Evolutionary conservation across 2,113 vertebrate genomes (phyloP), one percentile per base, ranked within the genome.

Genomic region (Bagarius yarrelli): DNA sequence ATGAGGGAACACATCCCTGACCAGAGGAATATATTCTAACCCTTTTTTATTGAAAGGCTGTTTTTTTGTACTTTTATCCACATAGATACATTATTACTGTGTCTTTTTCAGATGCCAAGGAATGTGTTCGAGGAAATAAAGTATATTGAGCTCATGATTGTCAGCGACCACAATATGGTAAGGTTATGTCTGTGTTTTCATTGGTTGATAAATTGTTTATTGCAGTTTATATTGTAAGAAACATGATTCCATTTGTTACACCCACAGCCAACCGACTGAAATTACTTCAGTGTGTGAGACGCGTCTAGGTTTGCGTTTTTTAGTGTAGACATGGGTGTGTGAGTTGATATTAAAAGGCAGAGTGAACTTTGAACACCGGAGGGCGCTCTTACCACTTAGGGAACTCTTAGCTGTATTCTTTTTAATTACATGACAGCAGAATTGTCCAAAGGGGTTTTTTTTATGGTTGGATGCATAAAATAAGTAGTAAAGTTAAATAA

Each of bases 101-200:
- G 67, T 55, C 52, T 74, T 75, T 89, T 83, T 82, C 87, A 99
- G 97, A 94, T 94, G 81, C 94, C 94, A 80, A 95, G 95, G 66
- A 95, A 92, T 81, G 86, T 96, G 32, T 98, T 99, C 93, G 96
- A 98, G 87, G 98, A 99, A 90, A 98, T 96, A 92, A 99, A 98
- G 78, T 99, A 98, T 87, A 86, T 99, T 83, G 97, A 99, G 87
- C 92, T 99, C 83, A 98, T 99, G 96, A 96, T 98, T 89, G 95
- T 99, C 88, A 96, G 94, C 85, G 98, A 99, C 88, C 93, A 99
- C 90, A 97, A 94, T 91, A 96, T 95, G 96, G 98, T 98, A 92
- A 89, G 11, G 69, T 5, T 47, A 40, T 55, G 40, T 79, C 14
- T 67, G 34, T 76, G 32, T 47, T 6, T 25, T 16, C 18, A 1